phyloP scores from a whole-genome alignment of 2,888 invertebrate species.

The Drosophila birchii region DNA sequence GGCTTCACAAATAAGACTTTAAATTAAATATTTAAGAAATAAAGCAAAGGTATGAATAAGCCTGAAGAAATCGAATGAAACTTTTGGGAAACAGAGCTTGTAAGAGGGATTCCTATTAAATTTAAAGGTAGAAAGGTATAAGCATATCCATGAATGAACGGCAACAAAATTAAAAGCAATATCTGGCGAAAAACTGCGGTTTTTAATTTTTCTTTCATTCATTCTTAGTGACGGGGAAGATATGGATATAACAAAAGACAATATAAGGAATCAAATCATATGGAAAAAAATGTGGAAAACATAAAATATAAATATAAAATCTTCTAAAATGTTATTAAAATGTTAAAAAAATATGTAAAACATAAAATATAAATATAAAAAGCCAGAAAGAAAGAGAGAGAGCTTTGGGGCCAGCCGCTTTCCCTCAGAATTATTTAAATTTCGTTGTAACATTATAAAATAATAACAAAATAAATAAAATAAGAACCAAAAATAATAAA shows the following conservation, averaged over 20 bases:
- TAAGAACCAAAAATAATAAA: not conserved
- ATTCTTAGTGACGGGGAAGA: not conserved
- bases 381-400: not conserved
- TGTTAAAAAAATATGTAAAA: not conserved
- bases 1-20: constrained; percentile 3
- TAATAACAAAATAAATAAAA: not conserved
- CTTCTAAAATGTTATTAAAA: not conserved
- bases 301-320: too few species aligned
- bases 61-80: not conserved
- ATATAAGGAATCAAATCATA: not conserved
- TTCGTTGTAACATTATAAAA: not conserved
- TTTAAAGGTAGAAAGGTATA: not conserved
- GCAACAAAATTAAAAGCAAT: not conserved
- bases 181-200: too few species aligned
- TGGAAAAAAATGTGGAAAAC: not conserved
- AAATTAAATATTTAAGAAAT: constrained; percentile 3
- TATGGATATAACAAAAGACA: not conserved
- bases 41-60: not conserved
- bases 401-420: not conserved
- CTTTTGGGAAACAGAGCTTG: not conserved
- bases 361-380: not conserved
- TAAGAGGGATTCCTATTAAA: not conserved
- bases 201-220: too few species aligned
- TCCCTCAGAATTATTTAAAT: not conserved
- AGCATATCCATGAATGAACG: not conserved